phyloP scores from a whole-genome alignment of 1,140 invertebrate genomes.

The Teleopsis dalmanni region DNA sequence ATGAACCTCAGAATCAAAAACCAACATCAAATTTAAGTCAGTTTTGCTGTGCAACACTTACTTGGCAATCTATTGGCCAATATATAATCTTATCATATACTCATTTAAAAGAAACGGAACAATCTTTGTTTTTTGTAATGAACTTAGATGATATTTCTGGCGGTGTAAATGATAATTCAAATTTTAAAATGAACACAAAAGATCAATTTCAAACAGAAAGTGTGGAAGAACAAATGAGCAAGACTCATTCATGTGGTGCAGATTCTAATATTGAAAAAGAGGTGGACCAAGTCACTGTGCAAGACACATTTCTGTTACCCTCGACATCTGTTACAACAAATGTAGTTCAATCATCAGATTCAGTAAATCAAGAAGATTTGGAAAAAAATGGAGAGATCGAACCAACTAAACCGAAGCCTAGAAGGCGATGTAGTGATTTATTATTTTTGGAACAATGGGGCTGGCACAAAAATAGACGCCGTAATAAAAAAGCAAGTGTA shows the following conservation, averaged over 20 bases:
- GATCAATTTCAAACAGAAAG: background rate
- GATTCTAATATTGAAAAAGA: background rate
- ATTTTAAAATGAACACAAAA: background rate
- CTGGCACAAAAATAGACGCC: constrained; percentile 62
- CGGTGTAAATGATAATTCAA: background rate
- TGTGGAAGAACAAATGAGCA: background rate
- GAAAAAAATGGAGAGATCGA: constrained; percentile 10
- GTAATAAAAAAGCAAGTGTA: constrained; percentile 52
- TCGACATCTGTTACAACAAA: background rate
- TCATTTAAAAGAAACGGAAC: constrained; percentile 8
- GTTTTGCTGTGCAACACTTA: constrained; percentile 11
- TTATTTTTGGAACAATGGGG: constrained; percentile 63
- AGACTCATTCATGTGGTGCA: background rate
- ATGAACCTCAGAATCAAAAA: background rate
- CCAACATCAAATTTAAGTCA: constrained; percentile 7
- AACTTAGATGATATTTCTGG: constrained; percentile 10
- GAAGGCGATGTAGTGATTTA: constrained; percentile 58
- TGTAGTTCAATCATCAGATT: background rate
- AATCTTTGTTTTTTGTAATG: constrained; percentile 3
- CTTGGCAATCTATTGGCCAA: constrained; percentile 15
- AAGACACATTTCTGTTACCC: background rate
- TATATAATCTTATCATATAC: constrained; percentile 10
- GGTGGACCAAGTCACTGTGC: background rate
- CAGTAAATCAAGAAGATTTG: background rate
- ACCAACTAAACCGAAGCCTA: constrained; percentile 50